Conservation (phyloP, 2,797 vertebrate genomes). For the Tinamus major region DNA sequence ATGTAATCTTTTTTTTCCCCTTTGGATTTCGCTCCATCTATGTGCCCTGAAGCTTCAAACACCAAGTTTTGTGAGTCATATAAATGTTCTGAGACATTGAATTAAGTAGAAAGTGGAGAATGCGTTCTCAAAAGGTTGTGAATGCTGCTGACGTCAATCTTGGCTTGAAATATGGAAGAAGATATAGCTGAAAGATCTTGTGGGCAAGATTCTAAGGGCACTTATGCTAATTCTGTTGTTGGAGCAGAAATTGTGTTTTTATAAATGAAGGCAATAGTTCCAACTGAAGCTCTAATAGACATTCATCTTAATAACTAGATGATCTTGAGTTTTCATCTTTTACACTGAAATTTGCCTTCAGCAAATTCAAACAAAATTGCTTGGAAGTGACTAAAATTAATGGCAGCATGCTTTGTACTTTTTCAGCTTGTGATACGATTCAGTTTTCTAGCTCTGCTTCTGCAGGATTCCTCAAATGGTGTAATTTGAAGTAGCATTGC, state of each 20-base stretch:
- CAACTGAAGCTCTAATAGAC: slow-evolving; percentile 48
- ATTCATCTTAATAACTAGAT: slow-evolving; percentile 62
- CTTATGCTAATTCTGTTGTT: slow-evolving; percentile 69
- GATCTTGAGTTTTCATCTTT: slow-evolving; percentile 56
- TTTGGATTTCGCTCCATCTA: slow-evolving; percentile 43
- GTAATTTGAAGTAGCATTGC: not conserved
- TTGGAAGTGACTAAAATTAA: slow-evolving; percentile 57
- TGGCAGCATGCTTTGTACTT: slow-evolving; percentile 36
- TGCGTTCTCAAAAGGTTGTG: slow-evolving; percentile 71
- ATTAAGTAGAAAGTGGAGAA: slow-evolving; percentile 73
- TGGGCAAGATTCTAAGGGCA: slow-evolving; percentile 49
- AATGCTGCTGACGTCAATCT: slow-evolving; percentile 75
- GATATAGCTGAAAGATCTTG: slow-evolving; percentile 58
- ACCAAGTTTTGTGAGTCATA: slow-evolving; percentile 73
- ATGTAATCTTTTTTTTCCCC: slow-evolving; percentile 16
- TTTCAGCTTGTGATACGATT: not conserved
- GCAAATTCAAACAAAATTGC: not conserved
- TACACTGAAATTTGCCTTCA: slow-evolving; percentile 32
- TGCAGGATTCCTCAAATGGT: not conserved
- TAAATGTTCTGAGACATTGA: slow-evolving; percentile 71
- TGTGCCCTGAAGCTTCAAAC: slow-evolving; percentile 57
- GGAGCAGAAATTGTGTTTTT: slow-evolving; percentile 58
- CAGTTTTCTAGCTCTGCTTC: not conserved
- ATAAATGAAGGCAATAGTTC: slow-evolving; percentile 61
- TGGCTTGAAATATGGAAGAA: slow-evolving; percentile 59